Evolutionary conservation across 2,888 invertebrate species (phyloP).

Genomic region (Steromphala cineraria): DNA sequence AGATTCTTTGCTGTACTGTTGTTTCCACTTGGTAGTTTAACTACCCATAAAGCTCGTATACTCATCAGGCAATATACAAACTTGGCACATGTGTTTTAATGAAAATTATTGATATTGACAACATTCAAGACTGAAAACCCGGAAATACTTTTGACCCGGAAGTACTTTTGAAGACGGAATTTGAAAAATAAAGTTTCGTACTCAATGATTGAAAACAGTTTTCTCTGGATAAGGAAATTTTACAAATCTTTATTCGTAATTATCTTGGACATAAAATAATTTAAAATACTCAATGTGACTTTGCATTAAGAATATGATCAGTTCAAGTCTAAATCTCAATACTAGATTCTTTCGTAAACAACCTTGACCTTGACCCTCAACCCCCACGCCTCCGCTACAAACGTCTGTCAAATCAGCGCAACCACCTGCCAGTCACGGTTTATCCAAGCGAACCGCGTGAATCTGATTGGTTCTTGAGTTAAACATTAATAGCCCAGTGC

Average conservation of each 20-base stretch:
- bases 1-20: background rate
- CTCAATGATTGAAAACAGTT: too few species aligned
- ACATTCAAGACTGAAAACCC: background rate
- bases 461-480: background rate
- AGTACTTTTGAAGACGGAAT: background rate
- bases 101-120: background rate
- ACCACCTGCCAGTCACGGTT: background rate
- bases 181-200: too few species aligned
- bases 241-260: too few species aligned
- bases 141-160: background rate
- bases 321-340: background rate
- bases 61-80: slow-evolving; percentile 26
- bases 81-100: background rate
- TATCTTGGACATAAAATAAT: background rate
- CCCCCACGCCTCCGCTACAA: background rate
- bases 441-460: background rate
- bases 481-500: background rate
- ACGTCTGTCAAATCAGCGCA: background rate
- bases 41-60: slow-evolving; percentile 42
- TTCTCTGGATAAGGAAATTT: too few species aligned
- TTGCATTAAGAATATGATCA: too few species aligned
- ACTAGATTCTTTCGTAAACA: background rate
- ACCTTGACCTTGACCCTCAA: background rate
- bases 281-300: too few species aligned
- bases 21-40: slow-evolving; percentile 19